phyloP scores from a whole-genome alignment of 1,140 invertebrate species.

The Eciton burchellii region DNA sequence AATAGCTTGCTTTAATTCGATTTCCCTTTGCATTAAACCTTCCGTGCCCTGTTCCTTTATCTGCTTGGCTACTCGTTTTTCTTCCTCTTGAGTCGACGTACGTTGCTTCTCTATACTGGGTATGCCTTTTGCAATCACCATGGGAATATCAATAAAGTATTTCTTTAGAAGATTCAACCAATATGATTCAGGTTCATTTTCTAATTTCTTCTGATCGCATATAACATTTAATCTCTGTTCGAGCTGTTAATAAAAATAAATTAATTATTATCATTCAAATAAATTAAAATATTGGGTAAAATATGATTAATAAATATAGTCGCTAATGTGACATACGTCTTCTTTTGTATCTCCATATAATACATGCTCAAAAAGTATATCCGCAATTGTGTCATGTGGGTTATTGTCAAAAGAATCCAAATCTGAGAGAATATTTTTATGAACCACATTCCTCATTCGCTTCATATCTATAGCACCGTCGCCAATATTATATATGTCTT shows the following conservation, averaged over 20 bases:
- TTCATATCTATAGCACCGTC: slow-evolving; percentile 90
- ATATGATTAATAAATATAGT: background rate
- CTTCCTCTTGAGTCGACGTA: slow-evolving; percentile 88
- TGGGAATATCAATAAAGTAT: slow-evolving; percentile 89
- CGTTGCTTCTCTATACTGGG: slow-evolving; percentile 87
- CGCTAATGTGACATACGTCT: slow-evolving; percentile 88
- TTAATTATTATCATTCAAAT: slow-evolving; percentile 17
- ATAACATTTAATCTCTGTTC: slow-evolving; percentile 91
- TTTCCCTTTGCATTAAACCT: slow-evolving; percentile 89
- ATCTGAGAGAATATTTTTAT: slow-evolving; percentile 90
- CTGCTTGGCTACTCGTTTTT: slow-evolving; percentile 89
- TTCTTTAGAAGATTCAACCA: slow-evolving; percentile 91
- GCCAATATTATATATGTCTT: slow-evolving; percentile 83
- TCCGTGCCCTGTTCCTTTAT: slow-evolving; percentile 87
- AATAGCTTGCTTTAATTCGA: slow-evolving; percentile 89
- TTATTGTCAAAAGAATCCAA: slow-evolving; percentile 91
- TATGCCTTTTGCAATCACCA: slow-evolving; percentile 85
- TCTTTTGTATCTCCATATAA: slow-evolving; percentile 91
- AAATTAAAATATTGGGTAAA: slow-evolving; percentile 25
- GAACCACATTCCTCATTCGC: slow-evolving; percentile 90
- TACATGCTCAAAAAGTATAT: slow-evolving; percentile 92
- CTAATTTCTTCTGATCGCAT: slow-evolving; percentile 87
- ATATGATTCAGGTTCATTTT: slow-evolving; percentile 88
- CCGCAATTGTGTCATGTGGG: slow-evolving; percentile 91
- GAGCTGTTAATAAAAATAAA: slow-evolving; percentile 86